Base-by-base conservation (phyloP, 1,140 invertebrate genomes). In the Philaenus spumarius region DNA sequence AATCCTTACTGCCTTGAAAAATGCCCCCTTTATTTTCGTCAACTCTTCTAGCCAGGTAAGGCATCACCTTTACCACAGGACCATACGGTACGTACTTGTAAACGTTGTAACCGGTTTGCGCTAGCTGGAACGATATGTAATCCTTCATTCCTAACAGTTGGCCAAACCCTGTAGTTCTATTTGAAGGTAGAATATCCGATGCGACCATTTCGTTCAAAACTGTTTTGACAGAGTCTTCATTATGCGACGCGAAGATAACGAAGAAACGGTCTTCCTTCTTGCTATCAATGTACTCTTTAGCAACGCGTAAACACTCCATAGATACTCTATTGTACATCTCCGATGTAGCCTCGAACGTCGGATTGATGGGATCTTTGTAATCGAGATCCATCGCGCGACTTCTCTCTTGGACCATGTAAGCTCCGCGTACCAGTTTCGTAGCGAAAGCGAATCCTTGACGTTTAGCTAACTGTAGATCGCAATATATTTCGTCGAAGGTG, bases 31-130 rank as follows among this genome's bases (percentile, higher is more conserved):
- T 84, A 71, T 99, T 99, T 72, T 99, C 97, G 68, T 90, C 85
- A 2, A 95, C 95, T 66, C 97, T 79, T 42, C 97, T 82, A 0
- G 94, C 97, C 58, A 99, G 74, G 72, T 99, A 99, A 0, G 97
- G 97, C 62, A 99, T 70, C 7, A 98, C 96, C 76, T 98, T 95
- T 58, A 93, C 84, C 1, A 99, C 92, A 0, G 95, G 95, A 0
- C 97, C 97, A 70, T 98, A 99, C 0, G 97, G 95, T 56, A 98
- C 90, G 75, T 98, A 98, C 73, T 99, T 99, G 78, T 97, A 99
- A 0, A 95, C 96, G 0, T 94, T 96, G 73, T 97, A 98, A 51
- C 96, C 96, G 37, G 93, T 87, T 80, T 98, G 94, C 66, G 95
- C 96, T 61, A 97, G 77, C 26, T 91, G 90, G 77, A 95, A 95